phyloP scores from a whole-genome alignment of 2,888 invertebrate species.

The Drosophila tripunctata region DNA sequence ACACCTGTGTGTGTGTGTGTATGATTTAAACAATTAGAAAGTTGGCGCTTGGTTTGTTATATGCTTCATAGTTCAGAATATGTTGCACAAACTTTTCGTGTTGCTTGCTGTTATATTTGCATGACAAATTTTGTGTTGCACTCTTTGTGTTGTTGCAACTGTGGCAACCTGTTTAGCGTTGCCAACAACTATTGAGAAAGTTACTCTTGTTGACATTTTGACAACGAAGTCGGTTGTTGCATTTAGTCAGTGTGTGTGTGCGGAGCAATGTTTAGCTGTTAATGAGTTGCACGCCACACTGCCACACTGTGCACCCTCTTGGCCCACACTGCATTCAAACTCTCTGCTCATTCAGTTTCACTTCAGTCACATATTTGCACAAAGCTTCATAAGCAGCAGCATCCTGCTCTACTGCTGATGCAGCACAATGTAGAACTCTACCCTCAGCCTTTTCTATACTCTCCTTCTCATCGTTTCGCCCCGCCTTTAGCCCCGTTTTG shows the following conservation, averaged over 20 bases:
- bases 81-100: conserved; percentile 55
- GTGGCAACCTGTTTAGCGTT: conserved; percentile 35
- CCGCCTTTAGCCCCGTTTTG: not conserved
- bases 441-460: conserved; percentile 9
- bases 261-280: conserved; percentile 45
- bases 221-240: conserved; percentile 23
- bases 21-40: conserved; percentile 74
- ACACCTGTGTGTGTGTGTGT: conserved; percentile 41
- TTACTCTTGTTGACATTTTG: conserved; percentile 45
- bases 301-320: not conserved
- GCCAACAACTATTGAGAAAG: conserved; percentile 46
- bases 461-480: not conserved
- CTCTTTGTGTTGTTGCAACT: conserved; percentile 7
- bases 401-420: conserved; percentile 52
- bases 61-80: conserved; percentile 49
- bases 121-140: conserved; percentile 54
- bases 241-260: not conserved
- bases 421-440: conserved; percentile 51
- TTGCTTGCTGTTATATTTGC: conserved; percentile 58
- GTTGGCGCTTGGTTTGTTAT: conserved; percentile 52
- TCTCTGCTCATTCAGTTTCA: conserved; percentile 12
- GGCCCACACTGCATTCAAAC: conserved; percentile 4
- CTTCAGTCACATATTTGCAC: conserved; percentile 58
- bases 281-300: conserved; percentile 44
- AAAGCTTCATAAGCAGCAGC: conserved; percentile 51